These are phyloP conservation scores for Tenthredo distinguenda DNA, from an alignment of 2,888 invertebrate genomes.

Conservation along the genomic window DNA sequence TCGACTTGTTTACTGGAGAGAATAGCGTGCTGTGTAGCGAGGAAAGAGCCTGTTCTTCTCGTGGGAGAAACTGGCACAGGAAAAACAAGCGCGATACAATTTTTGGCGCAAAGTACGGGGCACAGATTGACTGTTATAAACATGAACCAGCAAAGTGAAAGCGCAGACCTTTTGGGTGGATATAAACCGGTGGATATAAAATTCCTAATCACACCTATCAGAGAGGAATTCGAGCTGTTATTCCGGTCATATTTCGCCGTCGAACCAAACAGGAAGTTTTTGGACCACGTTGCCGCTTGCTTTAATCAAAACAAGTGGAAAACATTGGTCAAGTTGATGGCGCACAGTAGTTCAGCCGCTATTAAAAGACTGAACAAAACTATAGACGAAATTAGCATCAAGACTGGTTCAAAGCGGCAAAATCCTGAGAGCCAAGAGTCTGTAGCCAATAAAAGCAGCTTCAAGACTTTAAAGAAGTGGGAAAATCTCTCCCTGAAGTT, in stretches of 20 bases:
- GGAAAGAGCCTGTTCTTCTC: slow-evolving; percentile 93
- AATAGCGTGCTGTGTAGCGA: slow-evolving; percentile 90
- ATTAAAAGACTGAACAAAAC: slow-evolving; percentile 78
- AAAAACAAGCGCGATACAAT: slow-evolving; percentile 97
- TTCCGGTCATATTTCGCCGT: slow-evolving; percentile 89
- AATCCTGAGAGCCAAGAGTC: slow-evolving; percentile 37
- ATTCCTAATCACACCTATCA: slow-evolving; percentile 89
- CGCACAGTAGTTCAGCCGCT: slow-evolving; percentile 85
- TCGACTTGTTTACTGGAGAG: slow-evolving; percentile 92
- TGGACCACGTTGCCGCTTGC: slow-evolving; percentile 88
- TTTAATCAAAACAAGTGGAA: slow-evolving; percentile 87
- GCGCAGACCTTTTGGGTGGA: slow-evolving; percentile 97
- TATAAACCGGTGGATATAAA: slow-evolving; percentile 97
- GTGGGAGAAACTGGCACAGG: slow-evolving; percentile 99
- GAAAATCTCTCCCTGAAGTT: slow-evolving; percentile 80
- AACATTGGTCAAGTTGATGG: slow-evolving; percentile 88
- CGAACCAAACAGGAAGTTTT: slow-evolving; percentile 90
- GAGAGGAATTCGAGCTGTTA: slow-evolving; percentile 89
- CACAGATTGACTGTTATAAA: slow-evolving; percentile 96
- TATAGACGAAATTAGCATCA: slow-evolving; percentile 53
- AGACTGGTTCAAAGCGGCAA: slow-evolving; percentile 60
- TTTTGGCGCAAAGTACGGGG: slow-evolving; percentile 90
- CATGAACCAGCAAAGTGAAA: slow-evolving; percentile 99
- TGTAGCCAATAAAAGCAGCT: slow-evolving; percentile 22
- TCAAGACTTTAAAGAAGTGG: slow-evolving; percentile 65